Evolutionary conservation across 2,797 vertebrate genomes (phyloP).

Genomic region (Pipistrellus pipistrellus): DNA sequence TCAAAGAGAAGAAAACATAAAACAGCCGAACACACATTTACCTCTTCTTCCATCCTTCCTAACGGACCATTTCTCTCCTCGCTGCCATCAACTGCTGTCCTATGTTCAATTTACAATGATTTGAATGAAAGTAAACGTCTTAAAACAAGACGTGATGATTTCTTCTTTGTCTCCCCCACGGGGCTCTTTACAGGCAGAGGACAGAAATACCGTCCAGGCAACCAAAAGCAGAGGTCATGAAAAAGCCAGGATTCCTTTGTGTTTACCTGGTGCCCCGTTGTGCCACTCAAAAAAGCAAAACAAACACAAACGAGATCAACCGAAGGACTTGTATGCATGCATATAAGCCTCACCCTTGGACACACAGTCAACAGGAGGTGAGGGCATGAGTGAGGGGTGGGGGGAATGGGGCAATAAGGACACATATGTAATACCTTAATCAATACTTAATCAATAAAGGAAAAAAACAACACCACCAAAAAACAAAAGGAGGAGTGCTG

Average conservation of each 20-base stretch:
- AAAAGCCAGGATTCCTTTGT: not conserved
- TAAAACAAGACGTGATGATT: constrained; percentile 35
- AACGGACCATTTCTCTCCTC: not conserved
- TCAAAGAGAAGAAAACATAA: not conserved
- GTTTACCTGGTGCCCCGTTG: not conserved
- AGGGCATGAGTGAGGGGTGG: no score
- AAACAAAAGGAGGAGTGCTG: not conserved
- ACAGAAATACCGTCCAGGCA: not conserved
- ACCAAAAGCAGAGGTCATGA: not conserved
- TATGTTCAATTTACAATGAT: not conserved
- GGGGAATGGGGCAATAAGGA: no score
- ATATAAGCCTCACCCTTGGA: no score
- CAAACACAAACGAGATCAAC: not conserved
- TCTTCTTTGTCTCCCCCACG: not conserved
- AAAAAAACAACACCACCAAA: no score
- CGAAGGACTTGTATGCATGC: no score
- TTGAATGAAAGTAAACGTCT: not conserved
- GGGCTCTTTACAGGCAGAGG: not conserved
- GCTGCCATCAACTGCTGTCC: not conserved
- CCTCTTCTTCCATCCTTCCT: not conserved
- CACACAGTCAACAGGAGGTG: no score
- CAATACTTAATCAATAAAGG: no score
- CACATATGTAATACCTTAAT: no score
- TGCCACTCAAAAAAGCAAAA: not conserved
- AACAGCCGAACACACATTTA: not conserved